Base-by-base conservation (phyloP, 2,888 invertebrate species). In the Mythimna impura region DNA sequence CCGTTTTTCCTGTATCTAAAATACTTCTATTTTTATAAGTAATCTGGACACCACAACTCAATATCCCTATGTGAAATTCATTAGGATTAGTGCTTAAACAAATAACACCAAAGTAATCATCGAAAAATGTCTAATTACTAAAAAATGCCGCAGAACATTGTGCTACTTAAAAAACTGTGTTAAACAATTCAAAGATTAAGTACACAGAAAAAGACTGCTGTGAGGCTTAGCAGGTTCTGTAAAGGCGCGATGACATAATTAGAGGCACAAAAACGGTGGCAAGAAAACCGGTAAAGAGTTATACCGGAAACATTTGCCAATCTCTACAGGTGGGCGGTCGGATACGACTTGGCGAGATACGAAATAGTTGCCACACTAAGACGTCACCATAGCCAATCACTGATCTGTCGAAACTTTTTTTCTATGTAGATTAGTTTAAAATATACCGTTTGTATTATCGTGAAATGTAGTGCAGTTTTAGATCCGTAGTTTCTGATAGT, bases 291-390 rank as follows among this genome's bases (percentile, higher is more conserved):
- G 92, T 92, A 92, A 89, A 89, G 90, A 86, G 87, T 88, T 74
- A 72, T 82, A 90, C 92, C 95, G 95, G 95, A 94, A 95, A 91
- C 83, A 87, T 93, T 93, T 90, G 91, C 88, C 92, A 94, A 94
- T 91, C 89, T 88, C 86, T 87, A 81, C 83, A 84, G 91, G 91
- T 91, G 90, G 90, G 91, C 90, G 91, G 80, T 84, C 88, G 87
- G 88, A 86, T 85, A 81, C 77, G 61, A 64, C 66, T 55, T 57
- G 76, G 73, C 75, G 66, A 76, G 84, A 81, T 81, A 86, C 82
- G 83, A 85, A 86, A 87, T 76, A 68, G 82, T 89, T 89, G 84
- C 87, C 68, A 83, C 88, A 90, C 75, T 70, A 79, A 81, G 81
- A 84, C 82, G 81, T 83, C 87, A 80, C 70, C 65, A 50, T 68